Conservation (phyloP, 2,888 invertebrate species). For the Anthophora plumipes region DNA sequence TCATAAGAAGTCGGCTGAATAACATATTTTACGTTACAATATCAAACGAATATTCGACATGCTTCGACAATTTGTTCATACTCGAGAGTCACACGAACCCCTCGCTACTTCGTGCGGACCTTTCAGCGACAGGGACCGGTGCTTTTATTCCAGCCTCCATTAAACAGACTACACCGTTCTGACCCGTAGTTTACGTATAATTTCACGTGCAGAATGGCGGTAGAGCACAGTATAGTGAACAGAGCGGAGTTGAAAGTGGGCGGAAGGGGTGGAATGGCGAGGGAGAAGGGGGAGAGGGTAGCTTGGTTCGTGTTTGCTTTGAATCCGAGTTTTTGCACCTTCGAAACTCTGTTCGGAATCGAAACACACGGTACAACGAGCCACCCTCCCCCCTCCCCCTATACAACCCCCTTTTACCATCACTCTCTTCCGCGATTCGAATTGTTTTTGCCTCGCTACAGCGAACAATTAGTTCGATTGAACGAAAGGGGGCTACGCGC, state of each 20-base stretch:
- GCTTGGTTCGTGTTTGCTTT: constrained; percentile 11
- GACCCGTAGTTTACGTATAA: constrained; percentile 29
- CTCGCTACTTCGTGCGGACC: not conserved
- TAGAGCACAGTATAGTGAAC: too few relatives aligned
- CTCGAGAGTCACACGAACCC: not conserved
- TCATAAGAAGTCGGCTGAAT: too few relatives aligned
- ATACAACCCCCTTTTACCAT: not conserved
- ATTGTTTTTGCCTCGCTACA: constrained; percentile 11
- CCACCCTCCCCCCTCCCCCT: not conserved
- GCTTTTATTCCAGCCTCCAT: constrained; percentile 39
- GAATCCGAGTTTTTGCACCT: constrained; percentile 24
- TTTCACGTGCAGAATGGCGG: constrained; percentile 1
- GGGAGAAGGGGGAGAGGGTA: not conserved
- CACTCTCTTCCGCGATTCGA: not conserved
- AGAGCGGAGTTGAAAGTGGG: too few relatives aligned
- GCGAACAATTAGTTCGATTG: constrained; percentile 36
- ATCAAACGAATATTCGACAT: too few relatives aligned
- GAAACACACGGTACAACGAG: constrained; percentile 4
- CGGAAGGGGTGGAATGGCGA: too few relatives aligned
- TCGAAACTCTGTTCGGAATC: constrained; percentile 1
- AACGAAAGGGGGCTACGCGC: not conserved
- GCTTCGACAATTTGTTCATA: not conserved
- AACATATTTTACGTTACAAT: too few relatives aligned
- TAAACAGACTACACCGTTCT: constrained; percentile 26
- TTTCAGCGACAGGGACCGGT: constrained; percentile 3